phyloP scores from a whole-genome alignment of 2,113 vertebrate species.

The Esox niger region DNA sequence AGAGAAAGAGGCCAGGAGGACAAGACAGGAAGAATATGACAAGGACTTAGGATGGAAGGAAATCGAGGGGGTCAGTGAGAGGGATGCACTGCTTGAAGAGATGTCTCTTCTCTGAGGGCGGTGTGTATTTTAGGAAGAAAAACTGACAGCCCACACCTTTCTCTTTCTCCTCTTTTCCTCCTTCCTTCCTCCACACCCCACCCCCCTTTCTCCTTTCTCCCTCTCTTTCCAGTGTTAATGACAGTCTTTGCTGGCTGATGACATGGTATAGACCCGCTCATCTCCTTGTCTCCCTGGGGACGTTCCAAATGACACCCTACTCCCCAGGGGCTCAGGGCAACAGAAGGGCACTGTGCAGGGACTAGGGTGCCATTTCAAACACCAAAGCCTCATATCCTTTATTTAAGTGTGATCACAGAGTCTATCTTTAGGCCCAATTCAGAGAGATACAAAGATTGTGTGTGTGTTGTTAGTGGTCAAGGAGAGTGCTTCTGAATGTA shows the following conservation, averaged over 20 bases:
- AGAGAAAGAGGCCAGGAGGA: not conserved
- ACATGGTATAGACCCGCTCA: conserved; percentile 47
- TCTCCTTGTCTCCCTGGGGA: conserved; percentile 54
- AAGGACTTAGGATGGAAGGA: not conserved
- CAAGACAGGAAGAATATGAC: not conserved
- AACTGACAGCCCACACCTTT: not conserved
- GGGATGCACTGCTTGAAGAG: not conserved
- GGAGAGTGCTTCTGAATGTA: too few species aligned
- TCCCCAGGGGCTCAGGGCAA: too few species aligned
- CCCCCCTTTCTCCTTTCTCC: too few species aligned
- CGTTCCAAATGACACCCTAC: conserved; percentile 10
- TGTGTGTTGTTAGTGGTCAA: conserved; percentile 16
- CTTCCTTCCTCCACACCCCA: conserved; percentile 34
- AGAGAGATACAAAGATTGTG: conserved; percentile 34
- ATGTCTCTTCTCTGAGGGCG: too few species aligned
- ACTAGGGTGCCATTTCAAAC: too few species aligned
- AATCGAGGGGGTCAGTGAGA: conserved; percentile 14
- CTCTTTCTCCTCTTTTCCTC: too few species aligned
- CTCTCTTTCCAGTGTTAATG: conserved; percentile 47
- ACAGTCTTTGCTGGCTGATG: conserved; percentile 56
- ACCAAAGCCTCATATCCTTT: too few species aligned
- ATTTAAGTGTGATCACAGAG: conserved; percentile 26
- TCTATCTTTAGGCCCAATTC: conserved; percentile 63
- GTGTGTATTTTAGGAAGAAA: not conserved
- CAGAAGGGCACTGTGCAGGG: conserved; percentile 7